phyloP scores from a whole-genome alignment of 2,113 vertebrate genomes.

The Phaetusa simplex region DNA sequence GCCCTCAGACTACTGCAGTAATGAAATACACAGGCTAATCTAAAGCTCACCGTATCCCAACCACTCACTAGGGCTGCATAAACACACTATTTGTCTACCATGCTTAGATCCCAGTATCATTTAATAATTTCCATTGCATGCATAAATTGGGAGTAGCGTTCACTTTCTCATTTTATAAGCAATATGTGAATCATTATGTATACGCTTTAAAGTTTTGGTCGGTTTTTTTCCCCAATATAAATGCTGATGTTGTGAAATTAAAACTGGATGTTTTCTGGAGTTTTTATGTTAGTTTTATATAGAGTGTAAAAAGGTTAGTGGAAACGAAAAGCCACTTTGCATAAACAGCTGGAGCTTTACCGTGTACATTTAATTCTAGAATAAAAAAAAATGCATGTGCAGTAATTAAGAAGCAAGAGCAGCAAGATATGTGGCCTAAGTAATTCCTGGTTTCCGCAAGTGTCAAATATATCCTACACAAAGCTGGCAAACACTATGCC shows the following conservation, averaged over 20 bases:
- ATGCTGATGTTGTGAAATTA: neutral
- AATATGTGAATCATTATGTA: neutral
- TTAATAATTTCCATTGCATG: neutral
- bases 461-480: neutral
- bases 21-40: neutral
- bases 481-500: neutral
- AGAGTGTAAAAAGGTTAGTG: neutral
- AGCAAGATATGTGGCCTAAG: neutral
- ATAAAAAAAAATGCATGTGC: neutral
- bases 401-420: neutral
- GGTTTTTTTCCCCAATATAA: neutral
- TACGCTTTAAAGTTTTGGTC: neutral
- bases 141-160: neutral
- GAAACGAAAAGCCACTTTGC: neutral
- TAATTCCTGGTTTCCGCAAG: neutral
- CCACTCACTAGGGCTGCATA: neutral
- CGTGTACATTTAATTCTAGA: neutral
- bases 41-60: accelerated
- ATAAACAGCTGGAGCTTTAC: neutral
- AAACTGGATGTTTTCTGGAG: neutral
- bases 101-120: neutral
- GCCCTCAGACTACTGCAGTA: neutral
- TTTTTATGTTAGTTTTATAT: neutral
- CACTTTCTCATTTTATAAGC: neutral
- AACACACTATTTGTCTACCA: neutral